phyloP scores from a whole-genome alignment of 2,888 invertebrate genomes.

The Leptinotarsa juncta region DNA sequence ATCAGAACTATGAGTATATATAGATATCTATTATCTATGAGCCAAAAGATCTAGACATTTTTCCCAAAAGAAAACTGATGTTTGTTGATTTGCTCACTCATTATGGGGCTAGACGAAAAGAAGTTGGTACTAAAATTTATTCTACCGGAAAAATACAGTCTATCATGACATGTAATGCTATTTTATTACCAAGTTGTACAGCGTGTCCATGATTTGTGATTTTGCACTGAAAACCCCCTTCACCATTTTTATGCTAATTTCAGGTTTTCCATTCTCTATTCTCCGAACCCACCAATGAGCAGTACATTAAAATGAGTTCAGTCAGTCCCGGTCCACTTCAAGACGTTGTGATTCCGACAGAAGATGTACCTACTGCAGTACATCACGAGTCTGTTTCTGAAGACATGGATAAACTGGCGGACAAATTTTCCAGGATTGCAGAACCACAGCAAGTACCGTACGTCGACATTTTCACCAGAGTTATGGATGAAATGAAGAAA shows the following conservation, averaged over 20 bases:
- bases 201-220: no score
- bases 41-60: no score
- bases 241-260: neutral
- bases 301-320: slow-evolving; percentile 54
- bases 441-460: slow-evolving; percentile 49
- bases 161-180: no score
- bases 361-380: slow-evolving; percentile 50
- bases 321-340: slow-evolving; percentile 60
- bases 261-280: slow-evolving; percentile 60
- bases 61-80: no score
- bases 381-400: slow-evolving; percentile 52
- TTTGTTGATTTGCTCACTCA: no score
- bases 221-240: neutral
- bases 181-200: no score
- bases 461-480: slow-evolving; percentile 49
- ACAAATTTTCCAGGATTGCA: slow-evolving; percentile 3
- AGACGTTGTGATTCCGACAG: slow-evolving; percentile 59
- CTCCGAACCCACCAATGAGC: slow-evolving; percentile 45
- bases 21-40: no score
- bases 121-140: no score
- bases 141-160: no score
- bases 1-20: no score
- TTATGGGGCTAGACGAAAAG: no score
- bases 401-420: slow-evolving; percentile 52
- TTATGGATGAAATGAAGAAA: slow-evolving; percentile 46